phyloP scores from a whole-genome alignment of 1,140 invertebrate species.

The Chionoecetes opilio region DNA sequence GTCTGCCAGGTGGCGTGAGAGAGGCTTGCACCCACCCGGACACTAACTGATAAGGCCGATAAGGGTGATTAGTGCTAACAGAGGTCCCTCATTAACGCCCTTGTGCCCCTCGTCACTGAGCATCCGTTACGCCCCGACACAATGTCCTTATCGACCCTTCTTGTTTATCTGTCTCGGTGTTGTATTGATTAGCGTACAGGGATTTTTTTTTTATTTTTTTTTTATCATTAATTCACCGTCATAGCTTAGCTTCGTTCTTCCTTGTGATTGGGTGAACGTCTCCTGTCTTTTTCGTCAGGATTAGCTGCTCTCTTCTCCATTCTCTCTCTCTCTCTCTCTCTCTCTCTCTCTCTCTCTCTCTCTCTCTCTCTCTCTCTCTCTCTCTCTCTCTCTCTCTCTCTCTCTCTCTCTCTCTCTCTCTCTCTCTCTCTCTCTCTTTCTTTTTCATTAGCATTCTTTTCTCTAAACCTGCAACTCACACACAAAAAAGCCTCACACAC shows the following conservation, averaged over 20 bases:
- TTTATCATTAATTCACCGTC: not conserved
- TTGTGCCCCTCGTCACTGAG: not conserved
- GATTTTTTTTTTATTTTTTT: not conserved
- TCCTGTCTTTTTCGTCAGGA: not conserved
- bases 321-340: slow-evolving; percentile 35
- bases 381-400: slow-evolving; percentile 37
- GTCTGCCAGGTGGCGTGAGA: not conserved
- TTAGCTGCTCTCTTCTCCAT: not conserved
- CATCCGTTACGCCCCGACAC: slow-evolving; percentile 15
- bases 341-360: slow-evolving; percentile 19
- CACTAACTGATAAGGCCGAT: not conserved
- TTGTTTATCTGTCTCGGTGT: not conserved
- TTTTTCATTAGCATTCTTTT: not conserved
- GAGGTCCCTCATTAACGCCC: slow-evolving; percentile 2
- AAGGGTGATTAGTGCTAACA: slow-evolving; percentile 28
- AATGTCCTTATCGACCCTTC: not conserved
- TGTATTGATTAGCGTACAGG: slow-evolving; percentile 8
- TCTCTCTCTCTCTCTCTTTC: not conserved
- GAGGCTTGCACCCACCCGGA: not conserved
- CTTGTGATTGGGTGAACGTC: not conserved
- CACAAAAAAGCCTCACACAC: too few species aligned
- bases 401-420: slow-evolving; percentile 2
- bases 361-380: slow-evolving; percentile 45
- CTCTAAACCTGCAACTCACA: not conserved
- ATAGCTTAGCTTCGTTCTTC: not conserved